Percentiles rank a stretch among this genome's conserved stretches.
Evolutionary conservation across 2,797 vertebrate species (phyloP).

Genomic region (Jordanella pulchra): DNA sequence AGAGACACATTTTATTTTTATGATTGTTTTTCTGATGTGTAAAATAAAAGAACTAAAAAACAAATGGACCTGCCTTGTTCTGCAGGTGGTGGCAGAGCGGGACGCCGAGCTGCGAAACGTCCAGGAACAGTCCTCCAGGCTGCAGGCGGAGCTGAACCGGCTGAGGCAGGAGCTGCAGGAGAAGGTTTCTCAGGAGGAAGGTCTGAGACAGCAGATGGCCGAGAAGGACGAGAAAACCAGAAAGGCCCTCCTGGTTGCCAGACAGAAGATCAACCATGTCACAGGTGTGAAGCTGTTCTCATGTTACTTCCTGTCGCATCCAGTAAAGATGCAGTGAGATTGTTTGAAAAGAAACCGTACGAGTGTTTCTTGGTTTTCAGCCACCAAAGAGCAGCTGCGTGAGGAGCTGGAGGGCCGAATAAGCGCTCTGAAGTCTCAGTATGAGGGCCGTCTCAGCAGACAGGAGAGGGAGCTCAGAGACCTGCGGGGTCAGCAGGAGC

Average conservation of each 20-base stretch:
- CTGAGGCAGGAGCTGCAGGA: conserved; percentile 92
- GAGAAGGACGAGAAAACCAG: conserved; percentile 96
- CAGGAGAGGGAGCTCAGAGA: conserved; percentile 91
- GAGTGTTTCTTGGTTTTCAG: conserved; percentile 75
- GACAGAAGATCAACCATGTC: conserved; percentile 91
- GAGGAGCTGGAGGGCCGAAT: conserved; percentile 94
- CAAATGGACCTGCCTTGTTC: background rate
- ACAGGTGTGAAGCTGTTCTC: conserved; percentile 71
- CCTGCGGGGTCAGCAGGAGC: conserved; percentile 91
- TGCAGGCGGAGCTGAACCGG: conserved; percentile 85
- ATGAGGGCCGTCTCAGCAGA: conserved; percentile 91
- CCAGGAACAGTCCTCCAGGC: conserved; percentile 86
- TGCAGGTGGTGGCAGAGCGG: conserved; percentile 85
- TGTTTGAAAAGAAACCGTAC: too few species aligned
- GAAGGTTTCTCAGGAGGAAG: conserved; percentile 86
- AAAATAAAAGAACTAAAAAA: too few species aligned
- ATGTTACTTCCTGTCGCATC: background rate
- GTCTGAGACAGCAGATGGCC: conserved; percentile 88
- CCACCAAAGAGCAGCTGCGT: conserved; percentile 89
- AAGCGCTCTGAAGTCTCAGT: conserved; percentile 95
- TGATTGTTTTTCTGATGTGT: background rate
- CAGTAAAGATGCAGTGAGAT: too few species aligned
- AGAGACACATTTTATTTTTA: background rate
- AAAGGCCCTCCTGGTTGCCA: conserved; percentile 89
- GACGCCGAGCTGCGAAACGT: conserved; percentile 84